Evolutionary conservation across 2,888 invertebrate genomes (phyloP).

Genomic region (Microplitis manilae): DNA sequence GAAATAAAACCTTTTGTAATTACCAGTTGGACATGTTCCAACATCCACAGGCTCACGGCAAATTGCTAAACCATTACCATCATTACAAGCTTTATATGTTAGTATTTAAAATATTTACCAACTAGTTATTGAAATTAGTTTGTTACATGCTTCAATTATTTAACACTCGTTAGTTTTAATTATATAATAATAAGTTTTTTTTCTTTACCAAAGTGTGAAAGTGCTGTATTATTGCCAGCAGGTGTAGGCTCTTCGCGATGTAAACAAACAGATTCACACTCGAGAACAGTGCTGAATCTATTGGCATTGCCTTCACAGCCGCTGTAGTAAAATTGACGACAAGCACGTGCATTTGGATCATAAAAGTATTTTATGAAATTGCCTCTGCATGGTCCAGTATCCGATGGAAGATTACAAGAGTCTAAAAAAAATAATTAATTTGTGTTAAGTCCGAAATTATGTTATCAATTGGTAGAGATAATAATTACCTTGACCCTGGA

Average conservation of each 20-base stretch:
- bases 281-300: conserved; percentile 82
- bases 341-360: conserved; percentile 76
- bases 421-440: conserved; percentile 72
- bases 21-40: conserved; percentile 76
- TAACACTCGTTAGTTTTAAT: background rate
- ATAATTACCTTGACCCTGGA: conserved; percentile 77
- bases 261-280: conserved; percentile 83
- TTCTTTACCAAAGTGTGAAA: conserved; percentile 65
- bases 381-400: conserved; percentile 82
- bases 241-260: conserved; percentile 75
- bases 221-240: conserved; percentile 67
- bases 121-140: conserved; percentile 40
- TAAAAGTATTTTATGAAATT: conserved; percentile 81
- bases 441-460: background rate
- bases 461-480: background rate
- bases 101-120: conserved; percentile 34
- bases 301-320: conserved; percentile 91
- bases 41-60: conserved; percentile 78
- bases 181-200: conserved; percentile 2
- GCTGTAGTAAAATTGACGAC: conserved; percentile 82
- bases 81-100: conserved; percentile 8
- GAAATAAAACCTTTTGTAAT: conserved; percentile 82
- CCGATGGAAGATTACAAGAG: conserved; percentile 79
- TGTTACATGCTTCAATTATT: conserved; percentile 1
- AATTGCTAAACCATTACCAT: conserved; percentile 73